Conservation (phyloP, 2,797 vertebrate species). For the Anolis apletophallus region DNA sequence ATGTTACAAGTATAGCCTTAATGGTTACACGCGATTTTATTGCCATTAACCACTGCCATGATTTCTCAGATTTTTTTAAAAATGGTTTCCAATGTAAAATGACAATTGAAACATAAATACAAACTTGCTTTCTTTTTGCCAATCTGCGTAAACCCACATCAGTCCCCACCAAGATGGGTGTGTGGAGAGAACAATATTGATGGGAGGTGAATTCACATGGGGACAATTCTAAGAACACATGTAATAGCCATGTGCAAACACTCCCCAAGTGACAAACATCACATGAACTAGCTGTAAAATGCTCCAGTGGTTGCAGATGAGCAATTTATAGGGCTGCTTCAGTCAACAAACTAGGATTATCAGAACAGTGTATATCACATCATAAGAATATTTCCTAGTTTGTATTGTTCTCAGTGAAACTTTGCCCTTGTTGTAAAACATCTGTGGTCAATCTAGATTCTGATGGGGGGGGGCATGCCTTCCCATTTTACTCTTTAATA, state of each 20-base stretch:
- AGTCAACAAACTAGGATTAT: slow-evolving; percentile 34
- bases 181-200: background rate
- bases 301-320: slow-evolving; percentile 28
- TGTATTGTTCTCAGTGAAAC: background rate
- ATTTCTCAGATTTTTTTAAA: slow-evolving; percentile 25
- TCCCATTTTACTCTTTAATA: slow-evolving; percentile 14
- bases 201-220: background rate
- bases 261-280: slow-evolving; percentile 36
- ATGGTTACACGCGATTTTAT: too few relatives aligned
- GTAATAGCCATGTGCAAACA: slow-evolving; percentile 45
- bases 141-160: background rate
- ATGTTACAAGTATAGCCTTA: too few relatives aligned
- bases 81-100: background rate
- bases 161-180: slow-evolving; percentile 11
- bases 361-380: slow-evolving; percentile 38
- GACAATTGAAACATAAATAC: slow-evolving; percentile 8
- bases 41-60: background rate
- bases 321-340: slow-evolving; percentile 6
- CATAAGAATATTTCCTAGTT: background rate
- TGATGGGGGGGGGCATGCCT: background rate
- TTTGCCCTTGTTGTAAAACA: rapidly evolving
- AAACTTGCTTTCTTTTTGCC: background rate
- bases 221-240: slow-evolving; percentile 39
- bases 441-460: slow-evolving; percentile 28
- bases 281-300: slow-evolving; percentile 30